Percentiles rank a stretch among this genome's conserved stretches.
Conservation (phyloP, 2,113 vertebrate genomes). For the Melozone crissalis region DNA sequence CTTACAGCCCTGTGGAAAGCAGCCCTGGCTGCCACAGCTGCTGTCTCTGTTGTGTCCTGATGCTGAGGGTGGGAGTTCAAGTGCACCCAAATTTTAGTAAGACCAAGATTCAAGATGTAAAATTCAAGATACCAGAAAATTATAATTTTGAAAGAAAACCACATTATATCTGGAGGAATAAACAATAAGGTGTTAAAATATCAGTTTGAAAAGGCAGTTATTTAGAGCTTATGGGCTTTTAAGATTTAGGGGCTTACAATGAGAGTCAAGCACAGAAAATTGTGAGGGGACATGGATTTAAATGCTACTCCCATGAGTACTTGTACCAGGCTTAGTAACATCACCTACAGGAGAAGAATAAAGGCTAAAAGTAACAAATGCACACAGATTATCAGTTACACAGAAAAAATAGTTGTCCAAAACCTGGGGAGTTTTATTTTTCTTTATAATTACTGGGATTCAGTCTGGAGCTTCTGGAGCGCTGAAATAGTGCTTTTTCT, state of each 20-base stretch:
- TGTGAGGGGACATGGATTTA: neutral
- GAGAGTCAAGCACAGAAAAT: neutral
- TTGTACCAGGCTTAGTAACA: neutral
- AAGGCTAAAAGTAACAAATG: neutral
- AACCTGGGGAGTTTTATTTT: neutral
- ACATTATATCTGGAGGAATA: neutral
- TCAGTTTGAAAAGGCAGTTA: neutral
- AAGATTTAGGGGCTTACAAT: neutral
- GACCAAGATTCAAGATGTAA: neutral
- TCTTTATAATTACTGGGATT: neutral
- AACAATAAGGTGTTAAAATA: neutral
- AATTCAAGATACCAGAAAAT: neutral
- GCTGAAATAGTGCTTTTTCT: neutral
- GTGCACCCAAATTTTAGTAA: neutral
- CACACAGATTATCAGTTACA: neutral
- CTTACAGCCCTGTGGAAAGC: accelerated
- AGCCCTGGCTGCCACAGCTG: neutral
- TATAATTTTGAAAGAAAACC: neutral
- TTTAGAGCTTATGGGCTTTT: neutral
- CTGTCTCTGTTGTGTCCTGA: accelerated
- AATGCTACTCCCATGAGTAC: neutral
- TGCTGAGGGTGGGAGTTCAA: neutral
- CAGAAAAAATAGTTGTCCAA: neutral
- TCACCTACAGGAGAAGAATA: neutral
- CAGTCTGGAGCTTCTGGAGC: neutral